phyloP scores from a whole-genome alignment of 2,797 vertebrate species.

The Centropyge bicolor region DNA sequence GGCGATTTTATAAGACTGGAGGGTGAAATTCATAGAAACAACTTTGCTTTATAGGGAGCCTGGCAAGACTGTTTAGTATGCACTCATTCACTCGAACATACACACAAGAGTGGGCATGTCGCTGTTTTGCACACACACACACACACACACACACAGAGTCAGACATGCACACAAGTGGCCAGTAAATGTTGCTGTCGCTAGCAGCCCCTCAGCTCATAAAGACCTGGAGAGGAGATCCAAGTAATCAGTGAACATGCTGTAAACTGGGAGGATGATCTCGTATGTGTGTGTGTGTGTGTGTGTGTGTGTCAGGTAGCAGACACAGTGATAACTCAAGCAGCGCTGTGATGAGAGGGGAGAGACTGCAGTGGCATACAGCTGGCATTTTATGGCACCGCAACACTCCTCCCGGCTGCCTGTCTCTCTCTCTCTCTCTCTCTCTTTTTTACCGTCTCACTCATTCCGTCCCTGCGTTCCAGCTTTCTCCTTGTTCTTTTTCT shows the following conservation, averaged over 20 bases:
- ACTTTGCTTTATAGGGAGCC: constrained; percentile 37
- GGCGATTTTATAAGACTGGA: constrained; percentile 39
- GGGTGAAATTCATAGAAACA: constrained; percentile 48
- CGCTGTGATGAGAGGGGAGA: constrained; percentile 61
- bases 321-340: constrained; percentile 68
- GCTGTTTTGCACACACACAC: background rate
- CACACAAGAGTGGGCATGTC: background rate
- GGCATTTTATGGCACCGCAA: constrained; percentile 74
- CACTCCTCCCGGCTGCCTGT: constrained; percentile 49
- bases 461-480: constrained; percentile 12
- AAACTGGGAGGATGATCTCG: constrained; percentile 49
- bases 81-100: background rate
- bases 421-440: background rate
- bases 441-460: constrained; percentile 10
- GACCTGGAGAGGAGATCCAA: constrained; percentile 66
- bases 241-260: constrained; percentile 75
- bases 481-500: constrained; percentile 22
- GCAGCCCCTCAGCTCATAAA: constrained; percentile 65
- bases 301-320: constrained; percentile 53
- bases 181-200: constrained; percentile 61
- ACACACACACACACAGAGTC: background rate
- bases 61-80: constrained; percentile 21
- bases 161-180: constrained; percentile 63
- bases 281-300: constrained; percentile 32
- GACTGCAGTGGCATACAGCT: constrained; percentile 76